phyloP scores from a whole-genome alignment of 1,140 invertebrate species.

The Solenopsis fugax region DNA sequence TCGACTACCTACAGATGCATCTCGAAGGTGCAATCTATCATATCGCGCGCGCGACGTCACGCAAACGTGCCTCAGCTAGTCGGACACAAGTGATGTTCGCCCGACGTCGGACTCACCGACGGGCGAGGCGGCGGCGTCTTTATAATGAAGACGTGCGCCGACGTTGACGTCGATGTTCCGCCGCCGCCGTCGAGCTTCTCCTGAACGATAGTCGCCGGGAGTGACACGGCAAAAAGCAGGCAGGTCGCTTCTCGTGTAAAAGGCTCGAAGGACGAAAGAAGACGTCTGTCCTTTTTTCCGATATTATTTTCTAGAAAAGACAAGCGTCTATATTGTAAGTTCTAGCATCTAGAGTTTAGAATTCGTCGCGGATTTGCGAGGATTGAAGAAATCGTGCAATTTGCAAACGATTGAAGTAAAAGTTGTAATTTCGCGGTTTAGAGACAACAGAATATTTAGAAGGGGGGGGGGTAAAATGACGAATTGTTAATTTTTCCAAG shows the following conservation, averaged over 20 bases:
- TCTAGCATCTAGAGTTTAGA: not conserved
- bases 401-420: not conserved
- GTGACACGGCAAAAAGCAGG: slow-evolving; percentile 47
- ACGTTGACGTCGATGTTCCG: slow-evolving; percentile 49
- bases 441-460: not conserved
- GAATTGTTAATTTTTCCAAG: too few relatives aligned
- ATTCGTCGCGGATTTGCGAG: not conserved
- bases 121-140: slow-evolving; percentile 27
- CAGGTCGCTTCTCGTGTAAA: slow-evolving; percentile 6
- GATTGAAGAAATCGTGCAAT: not conserved
- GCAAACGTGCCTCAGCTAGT: slow-evolving; percentile 41
- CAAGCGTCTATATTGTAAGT: not conserved
- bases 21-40: slow-evolving; percentile 65
- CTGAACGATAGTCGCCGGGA: slow-evolving; percentile 5
- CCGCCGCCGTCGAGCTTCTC: slow-evolving; percentile 11
- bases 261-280: slow-evolving; percentile 11
- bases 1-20: not conserved
- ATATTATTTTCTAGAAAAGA: slow-evolving; percentile 23
- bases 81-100: slow-evolving; percentile 39
- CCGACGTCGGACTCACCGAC: slow-evolving; percentile 23
- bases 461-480: too few relatives aligned
- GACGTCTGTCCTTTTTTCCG: not conserved
- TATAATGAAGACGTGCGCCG: slow-evolving; percentile 62
- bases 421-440: not conserved
- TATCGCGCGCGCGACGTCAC: slow-evolving; percentile 44